Conservation (phyloP, 1,140 invertebrate genomes). For the Potamilus streckersoni region DNA sequence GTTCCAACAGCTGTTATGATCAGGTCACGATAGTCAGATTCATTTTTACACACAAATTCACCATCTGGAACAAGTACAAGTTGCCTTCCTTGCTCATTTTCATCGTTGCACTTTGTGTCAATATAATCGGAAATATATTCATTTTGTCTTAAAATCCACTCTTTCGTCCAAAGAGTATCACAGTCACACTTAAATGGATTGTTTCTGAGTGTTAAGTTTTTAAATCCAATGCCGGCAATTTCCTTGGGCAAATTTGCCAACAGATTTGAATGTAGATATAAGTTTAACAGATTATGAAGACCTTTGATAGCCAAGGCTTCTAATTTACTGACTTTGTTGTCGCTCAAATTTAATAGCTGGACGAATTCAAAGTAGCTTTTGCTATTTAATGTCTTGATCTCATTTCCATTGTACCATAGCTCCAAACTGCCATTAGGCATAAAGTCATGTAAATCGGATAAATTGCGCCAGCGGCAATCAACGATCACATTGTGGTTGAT, state of each 20-base stretch:
- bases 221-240: slow-evolving; percentile 11
- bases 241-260: slow-evolving; percentile 33
- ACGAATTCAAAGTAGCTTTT: slow-evolving; percentile 9
- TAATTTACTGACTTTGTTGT: slow-evolving; percentile 35
- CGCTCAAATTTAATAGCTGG: slow-evolving; percentile 24
- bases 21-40: neutral
- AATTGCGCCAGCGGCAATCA: slow-evolving; percentile 35
- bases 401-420: slow-evolving; percentile 49
- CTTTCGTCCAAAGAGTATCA: slow-evolving; percentile 48
- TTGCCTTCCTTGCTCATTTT: slow-evolving; percentile 34
- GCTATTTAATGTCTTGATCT: slow-evolving; percentile 28
- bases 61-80: slow-evolving; percentile 39
- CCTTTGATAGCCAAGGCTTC: slow-evolving; percentile 10
- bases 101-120: slow-evolving; percentile 36
- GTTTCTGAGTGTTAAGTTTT: slow-evolving; percentile 23
- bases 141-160: slow-evolving; percentile 35
- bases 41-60: slow-evolving; percentile 42
- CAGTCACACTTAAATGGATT: slow-evolving; percentile 52
- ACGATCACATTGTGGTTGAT: slow-evolving; percentile 37
- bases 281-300: slow-evolving; percentile 18
- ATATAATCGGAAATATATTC: slow-evolving; percentile 15
- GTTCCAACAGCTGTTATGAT: too few relatives aligned
- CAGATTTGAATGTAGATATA: slow-evolving; percentile 42
- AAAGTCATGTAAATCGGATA: slow-evolving; percentile 25
- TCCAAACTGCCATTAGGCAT: slow-evolving; percentile 37